Evolutionary conservation across 2,888 invertebrate genomes (phyloP), one percentile per base, ranked within the genome.

Genomic region (Polietes domitor): DNA sequence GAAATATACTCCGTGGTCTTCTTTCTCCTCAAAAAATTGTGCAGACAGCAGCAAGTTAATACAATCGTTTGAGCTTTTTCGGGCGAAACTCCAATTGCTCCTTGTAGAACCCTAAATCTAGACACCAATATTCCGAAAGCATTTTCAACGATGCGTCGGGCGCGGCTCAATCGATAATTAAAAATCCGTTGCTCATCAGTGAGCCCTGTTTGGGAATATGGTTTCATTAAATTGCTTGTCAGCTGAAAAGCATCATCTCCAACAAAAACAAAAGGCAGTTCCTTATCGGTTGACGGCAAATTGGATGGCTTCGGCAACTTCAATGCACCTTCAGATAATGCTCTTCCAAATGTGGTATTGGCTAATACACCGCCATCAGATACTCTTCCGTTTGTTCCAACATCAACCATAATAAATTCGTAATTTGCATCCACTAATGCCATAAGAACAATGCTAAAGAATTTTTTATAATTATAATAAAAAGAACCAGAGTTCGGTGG

Each of bases 71-170:
- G 72, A 6, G 68, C 61, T 82, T 83, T 87, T 28, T 82, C 65
- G 17, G 85, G 84, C 41, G 70, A 12, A 26, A 88, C 61, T 71
- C 83, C 77, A 43, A 88, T 87, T 71, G 81, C 75, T 77, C 83
- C 85, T 68, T 87, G 86, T 24, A 89, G 85, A 74, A 89, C 82
- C 72, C 87, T 53, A 85, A 89, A 89, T 81, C 61, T 24, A 10
- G 61, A 82, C 71, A 85, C 85, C 24, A 86, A 75, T 32, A 83
- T 82, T n/a, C n/a, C n/a, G n/a, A n/a, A n/a, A n/a, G n/a, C n/a
- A n/a, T n/a, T n/a, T n/a, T n/a, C n/a, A n/a, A n/a, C n/a, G n/a
- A n/a, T n/a, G 37, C 37, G 37, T 3, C 50, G 2, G n/a, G 50
- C 50, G 15, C 50, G 5, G 1, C n/a, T 2, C 50, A 50, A 7